phyloP scores from a whole-genome alignment of 2,888 invertebrate genomes.

The Myopa testacea region DNA sequence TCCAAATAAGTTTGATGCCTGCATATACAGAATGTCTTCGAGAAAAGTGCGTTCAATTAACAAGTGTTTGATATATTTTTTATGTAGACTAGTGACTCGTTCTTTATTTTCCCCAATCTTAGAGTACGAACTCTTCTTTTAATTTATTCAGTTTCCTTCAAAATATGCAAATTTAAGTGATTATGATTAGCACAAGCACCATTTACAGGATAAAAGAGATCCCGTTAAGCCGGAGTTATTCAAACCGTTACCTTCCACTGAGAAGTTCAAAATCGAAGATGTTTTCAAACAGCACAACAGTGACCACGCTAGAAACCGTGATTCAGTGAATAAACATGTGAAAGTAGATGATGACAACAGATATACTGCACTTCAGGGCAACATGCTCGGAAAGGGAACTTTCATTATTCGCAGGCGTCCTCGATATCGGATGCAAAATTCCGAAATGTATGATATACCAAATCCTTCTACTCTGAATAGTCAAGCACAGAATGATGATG shows the following conservation, averaged over 20 bases:
- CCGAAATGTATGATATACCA: constrained; percentile 64
- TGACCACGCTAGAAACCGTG: constrained; percentile 14
- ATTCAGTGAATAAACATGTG: neutral
- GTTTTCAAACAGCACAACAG: constrained; percentile 37
- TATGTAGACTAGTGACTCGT: neutral
- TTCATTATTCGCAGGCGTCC: constrained; percentile 79
- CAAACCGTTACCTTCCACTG: neutral
- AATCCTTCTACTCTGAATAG: constrained; percentile 52
- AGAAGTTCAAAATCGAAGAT: constrained; percentile 11
- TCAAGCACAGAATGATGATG: neutral
- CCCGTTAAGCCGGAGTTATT: neutral
- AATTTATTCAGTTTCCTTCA: too few species aligned
- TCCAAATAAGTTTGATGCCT: neutral
- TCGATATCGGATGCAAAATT: constrained; percentile 76
- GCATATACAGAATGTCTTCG: neutral
- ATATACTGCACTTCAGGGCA: neutral
- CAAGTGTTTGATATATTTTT: neutral
- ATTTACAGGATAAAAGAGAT: too few species aligned
- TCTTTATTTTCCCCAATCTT: too few species aligned
- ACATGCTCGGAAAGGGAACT: constrained; percentile 76
- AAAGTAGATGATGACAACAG: neutral
- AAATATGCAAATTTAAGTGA: too few species aligned
- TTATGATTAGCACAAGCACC: too few species aligned
- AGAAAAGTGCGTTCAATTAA: neutral
- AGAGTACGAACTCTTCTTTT: too few species aligned